phyloP scores from a whole-genome alignment of 2,113 vertebrate genomes.

The Brienomyrus brachyistius region DNA sequence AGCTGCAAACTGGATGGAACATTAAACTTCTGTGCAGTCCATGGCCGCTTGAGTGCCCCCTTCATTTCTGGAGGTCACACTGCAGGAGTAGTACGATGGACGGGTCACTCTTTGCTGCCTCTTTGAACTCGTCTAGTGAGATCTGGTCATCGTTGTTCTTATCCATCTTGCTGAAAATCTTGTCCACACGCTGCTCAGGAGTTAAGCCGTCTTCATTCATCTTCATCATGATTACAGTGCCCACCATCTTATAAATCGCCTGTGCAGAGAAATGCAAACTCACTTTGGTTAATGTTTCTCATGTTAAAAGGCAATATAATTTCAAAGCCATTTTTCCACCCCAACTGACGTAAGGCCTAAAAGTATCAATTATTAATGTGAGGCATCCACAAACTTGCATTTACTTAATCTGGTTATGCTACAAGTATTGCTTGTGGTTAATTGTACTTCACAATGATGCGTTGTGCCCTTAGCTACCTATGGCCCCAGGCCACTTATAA shows the following conservation, averaged over 20 bases:
- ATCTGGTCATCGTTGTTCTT: conserved; percentile 99
- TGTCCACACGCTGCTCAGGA: conserved; percentile 92
- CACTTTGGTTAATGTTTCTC: background rate
- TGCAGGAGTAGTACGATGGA: conserved; percentile 99
- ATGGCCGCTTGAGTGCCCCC: conserved; percentile 54
- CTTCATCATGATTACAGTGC: conserved; percentile 99
- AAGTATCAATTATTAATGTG: background rate
- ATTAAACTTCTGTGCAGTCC: conserved; percentile 89
- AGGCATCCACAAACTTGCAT: background rate
- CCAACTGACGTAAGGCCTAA: background rate
- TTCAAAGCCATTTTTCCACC: background rate
- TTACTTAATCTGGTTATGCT: background rate
- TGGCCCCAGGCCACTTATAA: background rate
- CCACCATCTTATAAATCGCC: conserved; percentile 99
- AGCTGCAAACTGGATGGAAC: conserved; percentile 99
- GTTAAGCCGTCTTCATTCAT: conserved; percentile 98
- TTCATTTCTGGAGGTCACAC: conserved; percentile 99
- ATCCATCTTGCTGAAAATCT: conserved; percentile 99
- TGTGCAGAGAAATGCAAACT: conserved; percentile 35
- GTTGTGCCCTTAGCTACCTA: background rate
- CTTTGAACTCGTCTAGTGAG: conserved; percentile 97
- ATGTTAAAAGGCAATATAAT: background rate
- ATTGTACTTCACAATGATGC: background rate
- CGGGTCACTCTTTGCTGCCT: conserved; percentile 95
- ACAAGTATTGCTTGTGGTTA: background rate